phyloP scores from a whole-genome alignment of 2,888 invertebrate genomes.

The Oxyteleia sp. region DNA sequence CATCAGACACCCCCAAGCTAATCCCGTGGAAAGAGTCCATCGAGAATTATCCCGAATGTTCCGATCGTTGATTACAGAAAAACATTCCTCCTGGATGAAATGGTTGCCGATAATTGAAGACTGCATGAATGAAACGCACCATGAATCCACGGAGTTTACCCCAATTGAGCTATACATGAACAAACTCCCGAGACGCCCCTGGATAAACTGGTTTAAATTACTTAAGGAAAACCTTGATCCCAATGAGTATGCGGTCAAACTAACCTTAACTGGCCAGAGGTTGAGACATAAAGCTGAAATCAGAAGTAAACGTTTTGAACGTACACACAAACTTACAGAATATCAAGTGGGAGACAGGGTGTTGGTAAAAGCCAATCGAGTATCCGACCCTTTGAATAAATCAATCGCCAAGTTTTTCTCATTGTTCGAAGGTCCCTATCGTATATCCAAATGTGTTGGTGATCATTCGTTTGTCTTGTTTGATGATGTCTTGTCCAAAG shows the following conservation, averaged over 20 bases:
- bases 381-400: neutral
- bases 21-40: conserved; percentile 12
- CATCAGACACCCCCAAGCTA: neutral
- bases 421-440: neutral
- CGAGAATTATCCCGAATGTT: conserved; percentile 15
- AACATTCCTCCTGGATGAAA: conserved; percentile 12
- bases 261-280: neutral
- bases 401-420: neutral
- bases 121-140: conserved; percentile 5
- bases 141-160: conserved; percentile 18
- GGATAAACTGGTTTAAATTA: neutral
- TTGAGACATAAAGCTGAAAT: neutral
- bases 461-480: neutral
- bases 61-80: neutral
- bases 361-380: neutral
- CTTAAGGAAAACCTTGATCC: too few relatives aligned
- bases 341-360: neutral
- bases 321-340: neutral
- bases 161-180: conserved; percentile 11
- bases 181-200: neutral
- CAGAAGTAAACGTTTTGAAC: too few relatives aligned
- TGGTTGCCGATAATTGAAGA: neutral
- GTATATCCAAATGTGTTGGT: neutral
- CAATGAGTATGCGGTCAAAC: neutral
- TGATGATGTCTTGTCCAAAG: neutral